Base-by-base conservation (phyloP, 2,113 vertebrate species). In the Lamprotornis superbus region DNA sequence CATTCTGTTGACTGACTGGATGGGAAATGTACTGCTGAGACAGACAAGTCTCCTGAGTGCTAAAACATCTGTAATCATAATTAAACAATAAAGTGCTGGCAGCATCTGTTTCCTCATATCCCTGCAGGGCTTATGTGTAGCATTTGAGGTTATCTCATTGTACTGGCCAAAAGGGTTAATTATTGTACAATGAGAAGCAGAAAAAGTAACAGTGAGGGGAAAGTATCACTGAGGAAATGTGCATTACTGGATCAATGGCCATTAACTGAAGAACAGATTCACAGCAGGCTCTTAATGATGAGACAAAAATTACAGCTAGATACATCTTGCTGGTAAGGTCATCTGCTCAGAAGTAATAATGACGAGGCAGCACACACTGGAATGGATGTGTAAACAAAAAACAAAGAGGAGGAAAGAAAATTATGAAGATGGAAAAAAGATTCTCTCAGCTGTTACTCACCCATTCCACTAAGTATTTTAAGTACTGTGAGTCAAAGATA, bases 221-320 rank as follows among this genome's bases (percentile, higher is more conserved):
- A 71, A 81, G 57, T 39, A 68, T 56, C 87, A 57, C 47, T 40
- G 82, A 85, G 84, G 56, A 87, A 95, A 90, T 18, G 82, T 60
- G 40, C 80, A 55, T 96, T 90, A 85, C 64, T 59, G 80, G 84
- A 86, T 95, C 94, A 71, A 80, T 59, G 76, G 79, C 61, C 90
- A 95, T 88, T 92, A 89, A 65, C 11, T 49, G 75, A 52, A 82
- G 87, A 90, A 52, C 47, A 74, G 42, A 81, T 61, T 93, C 93
- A 77, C 88, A 94, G 94, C 83, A 83, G 93, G 77, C 52, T 90
- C 85, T 84, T 94, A 94, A 83, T 53, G 78, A 83, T 65, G 70
- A 95, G 50, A 42, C 49, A 71, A 69, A 95, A 76, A 93, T 94
- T 93, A 68, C 68, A 87, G 82, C 53, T 5, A 81, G 67, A 69